Evolutionary conservation across 2,797 vertebrate genomes (phyloP).

Genomic region (Lates japonicus): DNA sequence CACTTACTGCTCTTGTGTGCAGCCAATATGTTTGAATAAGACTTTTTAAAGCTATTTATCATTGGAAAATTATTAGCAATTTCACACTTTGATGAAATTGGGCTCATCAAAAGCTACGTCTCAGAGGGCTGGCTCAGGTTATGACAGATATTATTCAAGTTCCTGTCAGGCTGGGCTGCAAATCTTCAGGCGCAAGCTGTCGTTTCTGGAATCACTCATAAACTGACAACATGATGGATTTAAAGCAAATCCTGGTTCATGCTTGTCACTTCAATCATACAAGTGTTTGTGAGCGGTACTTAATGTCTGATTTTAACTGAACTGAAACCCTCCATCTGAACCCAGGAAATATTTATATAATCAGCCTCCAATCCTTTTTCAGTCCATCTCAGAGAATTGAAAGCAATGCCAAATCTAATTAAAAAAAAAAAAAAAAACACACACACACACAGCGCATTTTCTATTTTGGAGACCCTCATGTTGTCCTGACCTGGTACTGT

Average conservation of each 20-base stretch:
- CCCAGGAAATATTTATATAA: conserved; percentile 5
- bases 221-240: conserved; percentile 53
- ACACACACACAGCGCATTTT: background rate
- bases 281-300: conserved; percentile 9
- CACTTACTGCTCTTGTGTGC: background rate
- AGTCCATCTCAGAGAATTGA: conserved; percentile 10
- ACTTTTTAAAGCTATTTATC: conserved; percentile 17
- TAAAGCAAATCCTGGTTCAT: conserved; percentile 15
- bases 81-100: conserved; percentile 39
- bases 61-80: conserved; percentile 37
- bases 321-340: conserved; percentile 13
- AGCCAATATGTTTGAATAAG: conserved; percentile 13
- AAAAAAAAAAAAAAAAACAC: too few species aligned
- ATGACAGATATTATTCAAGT: conserved; percentile 36
- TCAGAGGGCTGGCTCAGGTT: conserved; percentile 13
- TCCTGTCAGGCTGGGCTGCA: conserved; percentile 19
- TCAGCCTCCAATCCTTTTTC: background rate
- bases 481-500: conserved; percentile 88
- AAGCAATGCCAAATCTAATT: background rate
- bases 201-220: conserved; percentile 32
- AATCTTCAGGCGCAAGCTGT: conserved; percentile 11
- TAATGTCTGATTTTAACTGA: conserved; percentile 21
- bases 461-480: background rate
- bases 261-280: conserved; percentile 40
- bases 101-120: conserved; percentile 31